Evolutionary conservation across 2,113 vertebrate genomes (phyloP), one percentile per base, ranked within the genome.

Genomic region (Perca fluviatilis): DNA sequence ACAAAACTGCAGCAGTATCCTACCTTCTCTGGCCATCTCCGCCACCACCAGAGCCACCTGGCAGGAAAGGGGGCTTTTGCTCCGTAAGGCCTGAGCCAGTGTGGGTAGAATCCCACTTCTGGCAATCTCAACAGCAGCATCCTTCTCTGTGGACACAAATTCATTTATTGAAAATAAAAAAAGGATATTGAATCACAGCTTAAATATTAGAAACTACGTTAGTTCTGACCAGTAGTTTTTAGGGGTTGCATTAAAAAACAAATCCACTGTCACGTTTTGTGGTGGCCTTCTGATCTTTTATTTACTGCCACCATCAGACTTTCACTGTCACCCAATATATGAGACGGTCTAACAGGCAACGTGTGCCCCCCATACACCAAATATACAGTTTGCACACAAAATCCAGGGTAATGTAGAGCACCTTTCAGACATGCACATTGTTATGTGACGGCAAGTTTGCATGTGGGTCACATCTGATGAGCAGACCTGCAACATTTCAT

Each of bases 21-120:
- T 13, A 97, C 97, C 96, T 69, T 97, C 96, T 78, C 96, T 95
- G 57, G 96, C 95, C 90, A 97, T 94, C 88, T 98, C 96, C 54
- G 97, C 96, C 57, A 97, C 94, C 84, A 97, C 86, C 56, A 97
- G 93, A 7, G 96, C 94, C 82, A 95, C 95, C 90, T 95, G 95
- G 65, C 94, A 88, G 65, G 93, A 95, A 18, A 96, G 94, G 3
- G 14, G 75, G 85, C 94, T 91, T 4, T 92, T 95, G 46, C 85
- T 87, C 85, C 89, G 91, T 47, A 97, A 89, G 61, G 95, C 77
- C 87, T 95, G 94, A 63, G 93, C 92, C 85, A 97, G 67, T 0
- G 85, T 86, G 60, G 93, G 91, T 21, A 97, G 94, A 82, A 97
- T 94, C 40, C 94, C 95, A 71, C 95, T 96, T 33, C 82, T 90